Percentiles rank a stretch among this genome's conserved stretches.
phyloP scores from a whole-genome alignment of 1,140 invertebrate genomes.

The Psilanteris sp. region DNA sequence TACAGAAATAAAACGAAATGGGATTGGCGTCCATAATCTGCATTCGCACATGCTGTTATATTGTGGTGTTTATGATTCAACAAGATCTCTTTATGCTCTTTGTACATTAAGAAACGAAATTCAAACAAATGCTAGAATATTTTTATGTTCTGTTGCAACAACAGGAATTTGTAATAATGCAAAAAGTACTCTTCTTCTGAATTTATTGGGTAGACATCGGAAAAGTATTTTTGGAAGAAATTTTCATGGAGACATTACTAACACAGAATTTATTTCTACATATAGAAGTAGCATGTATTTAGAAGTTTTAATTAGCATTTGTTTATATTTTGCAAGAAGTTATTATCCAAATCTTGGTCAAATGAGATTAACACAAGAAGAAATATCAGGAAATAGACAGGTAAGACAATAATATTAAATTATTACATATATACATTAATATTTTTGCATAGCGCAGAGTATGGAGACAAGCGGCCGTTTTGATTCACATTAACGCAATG shows the following conservation, averaged over 20 bases:
- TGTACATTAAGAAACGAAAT: constrained; percentile 88
- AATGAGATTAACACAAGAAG: constrained; percentile 85
- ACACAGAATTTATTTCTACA: constrained; percentile 82
- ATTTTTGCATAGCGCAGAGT: too few relatives aligned
- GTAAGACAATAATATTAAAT: constrained; percentile 39
- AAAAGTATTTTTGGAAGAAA: constrained; percentile 90
- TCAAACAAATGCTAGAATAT: constrained; percentile 85
- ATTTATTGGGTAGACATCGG: constrained; percentile 87
- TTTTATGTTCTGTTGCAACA: constrained; percentile 86
- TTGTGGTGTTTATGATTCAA: constrained; percentile 89
- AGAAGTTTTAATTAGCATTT: constrained; percentile 89
- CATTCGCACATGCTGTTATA: constrained; percentile 93
- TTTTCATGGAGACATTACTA: constrained; percentile 86
- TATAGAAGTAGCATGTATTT: constrained; percentile 90
- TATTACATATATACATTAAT: too few relatives aligned
- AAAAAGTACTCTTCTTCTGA: constrained; percentile 81
- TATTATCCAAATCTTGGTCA: constrained; percentile 87
- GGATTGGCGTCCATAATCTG: constrained; percentile 85
- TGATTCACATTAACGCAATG: too few relatives aligned
- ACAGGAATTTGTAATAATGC: constrained; percentile 83
- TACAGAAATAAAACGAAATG: constrained; percentile 71
- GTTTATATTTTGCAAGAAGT: constrained; percentile 89
- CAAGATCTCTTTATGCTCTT: constrained; percentile 88
- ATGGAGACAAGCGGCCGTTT: too few relatives aligned
- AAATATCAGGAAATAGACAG: constrained; percentile 88